Conservation (phyloP, 92 coral and sea anemone genomes). For the Meandrina meandrites region DNA sequence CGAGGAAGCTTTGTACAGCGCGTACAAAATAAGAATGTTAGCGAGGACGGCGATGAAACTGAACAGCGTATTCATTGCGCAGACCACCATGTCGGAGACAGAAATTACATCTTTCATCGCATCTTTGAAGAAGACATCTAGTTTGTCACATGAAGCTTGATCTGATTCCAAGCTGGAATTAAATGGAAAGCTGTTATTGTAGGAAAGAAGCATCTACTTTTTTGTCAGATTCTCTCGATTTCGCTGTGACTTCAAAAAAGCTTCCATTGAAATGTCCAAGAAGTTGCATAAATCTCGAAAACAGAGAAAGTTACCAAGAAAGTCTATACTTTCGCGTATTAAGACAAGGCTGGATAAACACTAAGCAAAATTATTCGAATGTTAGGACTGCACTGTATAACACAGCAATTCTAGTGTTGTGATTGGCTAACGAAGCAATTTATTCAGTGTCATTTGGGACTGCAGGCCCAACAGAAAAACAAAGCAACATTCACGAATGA, state of each 20-base stretch:
- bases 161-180: constrained; percentile 4
- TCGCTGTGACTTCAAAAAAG: too few relatives aligned
- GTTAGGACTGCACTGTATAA: neutral
- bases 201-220: neutral
- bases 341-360: neutral
- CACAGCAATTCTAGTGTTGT: neutral
- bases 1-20: constrained; percentile 31
- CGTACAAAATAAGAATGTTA: constrained; percentile 36
- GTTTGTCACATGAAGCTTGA: neutral
- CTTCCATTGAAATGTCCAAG: neutral
- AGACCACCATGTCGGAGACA: neutral
- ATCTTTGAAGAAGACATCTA: constrained; percentile 15
- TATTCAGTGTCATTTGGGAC: neutral
- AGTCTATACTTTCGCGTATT: neutral
- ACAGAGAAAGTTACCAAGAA: neutral
- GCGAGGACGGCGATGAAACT: constrained; percentile 36
- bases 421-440: neutral
- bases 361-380: neutral
- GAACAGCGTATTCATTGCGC: constrained; percentile 25
- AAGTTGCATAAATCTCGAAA: neutral
- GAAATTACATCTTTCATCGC: neutral
- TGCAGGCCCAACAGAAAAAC: neutral
- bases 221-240: neutral
- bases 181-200: neutral
- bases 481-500: neutral